phyloP scores from a whole-genome alignment of 2,113 vertebrate species.

The Ivindomyrus marchei region DNA sequence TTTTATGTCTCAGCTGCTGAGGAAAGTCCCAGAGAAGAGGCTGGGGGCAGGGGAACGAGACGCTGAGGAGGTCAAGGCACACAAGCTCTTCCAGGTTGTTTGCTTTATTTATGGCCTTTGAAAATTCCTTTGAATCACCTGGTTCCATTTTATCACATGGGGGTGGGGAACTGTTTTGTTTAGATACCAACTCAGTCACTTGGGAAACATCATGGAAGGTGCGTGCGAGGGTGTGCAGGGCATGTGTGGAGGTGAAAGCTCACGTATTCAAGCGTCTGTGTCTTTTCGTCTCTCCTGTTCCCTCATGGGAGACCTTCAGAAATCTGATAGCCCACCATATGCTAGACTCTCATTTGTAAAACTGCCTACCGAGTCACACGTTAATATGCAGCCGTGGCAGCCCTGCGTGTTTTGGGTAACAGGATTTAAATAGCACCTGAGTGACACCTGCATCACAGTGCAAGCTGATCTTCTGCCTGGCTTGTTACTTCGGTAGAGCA shows the following conservation, averaged over 20 bases:
- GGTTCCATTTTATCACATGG: not conserved
- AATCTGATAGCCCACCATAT: not conserved
- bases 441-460: not conserved
- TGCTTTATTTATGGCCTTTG: not conserved
- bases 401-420: not conserved
- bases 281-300: not conserved
- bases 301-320: not conserved
- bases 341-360: not conserved
- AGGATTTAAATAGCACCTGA: not conserved
- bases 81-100: constrained; percentile 81
- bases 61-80: constrained; percentile 81
- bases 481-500: not conserved
- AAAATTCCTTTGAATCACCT: not conserved
- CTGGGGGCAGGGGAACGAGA: constrained; percentile 78
- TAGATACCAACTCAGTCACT: not conserved
- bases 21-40: constrained; percentile 78
- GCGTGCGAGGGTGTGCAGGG: not conserved
- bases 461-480: not conserved
- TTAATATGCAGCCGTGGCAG: not conserved
- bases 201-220: not conserved
- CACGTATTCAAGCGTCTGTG: not conserved
- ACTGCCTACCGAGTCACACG: not conserved
- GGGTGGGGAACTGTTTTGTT: not conserved
- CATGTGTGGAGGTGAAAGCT: not conserved
- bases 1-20: constrained; percentile 69